Base-by-base conservation (phyloP, 2,888 invertebrate species). In the Melanophora roralis region DNA sequence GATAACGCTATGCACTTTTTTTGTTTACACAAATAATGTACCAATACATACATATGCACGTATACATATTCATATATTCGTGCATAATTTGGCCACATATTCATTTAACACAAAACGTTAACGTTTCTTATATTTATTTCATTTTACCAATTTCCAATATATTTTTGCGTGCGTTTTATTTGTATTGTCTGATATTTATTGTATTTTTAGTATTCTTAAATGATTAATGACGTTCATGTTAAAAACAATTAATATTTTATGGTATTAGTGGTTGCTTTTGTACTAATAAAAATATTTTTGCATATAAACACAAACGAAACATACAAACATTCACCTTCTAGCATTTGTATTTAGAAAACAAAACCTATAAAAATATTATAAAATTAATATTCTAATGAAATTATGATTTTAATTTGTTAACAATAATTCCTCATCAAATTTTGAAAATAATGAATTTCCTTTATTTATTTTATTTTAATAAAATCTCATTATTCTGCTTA, bases 241-340 rank as follows among this genome's bases (percentile, higher is more conserved):
- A 16, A 67, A 60, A 59, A 38, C 67, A 74, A 74, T 74, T 74
- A 67, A 67, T 74, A 74, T 59, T 51, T 74, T 67, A 67, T 51
- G 67, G 67, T 16, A 67, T 40, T 51, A 14, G 40, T 14, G 34
- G 14, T 5, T 8, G 11, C 27, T 27, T 19, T 19, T 9, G 0
- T 47, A 8, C 34, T 23, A 40, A 43, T 14, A 16, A 23, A 49
- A 65, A 11, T 1, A 38, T 2, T 16, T 16, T 38, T 38, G 27
- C 14, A 11, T 7, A 43, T 6, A 8, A 43, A 16, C 1, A 43
- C 43, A 43, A 43, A 27, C 6, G n/a, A n/a, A n/a, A n/a, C n/a
- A 1, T 6, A 40, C 40, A 40, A 2, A 40, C 14, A 40, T 14
- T 5, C 40, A 40, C 40, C 43, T 16, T 43, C n/a, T 43, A 16